Conservation (phyloP, 2,888 invertebrate genomes). For the Noctuana brunneofusca region DNA sequence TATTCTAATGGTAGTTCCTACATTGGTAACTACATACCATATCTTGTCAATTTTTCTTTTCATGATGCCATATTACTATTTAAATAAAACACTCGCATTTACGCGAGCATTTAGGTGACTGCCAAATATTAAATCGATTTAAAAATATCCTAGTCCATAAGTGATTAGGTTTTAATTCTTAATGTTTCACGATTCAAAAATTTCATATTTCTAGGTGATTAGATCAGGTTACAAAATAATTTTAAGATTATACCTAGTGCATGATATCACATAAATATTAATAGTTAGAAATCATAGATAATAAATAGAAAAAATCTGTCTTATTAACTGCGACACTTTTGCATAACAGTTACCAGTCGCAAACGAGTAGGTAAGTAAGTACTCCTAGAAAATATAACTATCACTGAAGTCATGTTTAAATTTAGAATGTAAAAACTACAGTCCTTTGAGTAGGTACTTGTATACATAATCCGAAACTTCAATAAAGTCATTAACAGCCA, state of each 20-base stretch:
- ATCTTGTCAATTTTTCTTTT: conserved; percentile 64
- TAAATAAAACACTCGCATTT: conserved; percentile 20
- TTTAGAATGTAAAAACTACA: conserved; percentile 2
- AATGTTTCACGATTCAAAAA: conserved; percentile 53
- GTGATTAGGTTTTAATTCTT: conserved; percentile 55
- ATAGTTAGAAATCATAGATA: conserved; percentile 51
- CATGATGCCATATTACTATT: conserved; percentile 45
- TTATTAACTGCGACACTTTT: conserved; percentile 20
- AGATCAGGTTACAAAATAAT: conserved; percentile 47
- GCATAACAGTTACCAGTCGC: conserved; percentile 18
- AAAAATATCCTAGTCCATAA: conserved; percentile 72
- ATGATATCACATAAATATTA: conserved; percentile 62
- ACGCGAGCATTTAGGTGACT: conserved; percentile 71
- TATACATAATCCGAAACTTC: too few relatives aligned
- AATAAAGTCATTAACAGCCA: background rate
- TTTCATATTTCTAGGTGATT: conserved; percentile 52
- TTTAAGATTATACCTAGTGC: conserved; percentile 56
- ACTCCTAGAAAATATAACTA: conserved; percentile 1
- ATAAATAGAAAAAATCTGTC: conserved; percentile 28
- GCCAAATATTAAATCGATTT: conserved; percentile 76
- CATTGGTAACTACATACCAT: conserved; percentile 21
- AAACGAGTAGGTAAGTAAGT: conserved; percentile 7
- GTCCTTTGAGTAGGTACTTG: too few relatives aligned
- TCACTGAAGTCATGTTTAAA: background rate
- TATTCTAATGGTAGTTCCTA: conserved; percentile 13